Percentiles rank a stretch among this genome's conserved stretches.
Conservation (phyloP, 2,797 vertebrate species). For the Chiloscyllium punctatum region DNA sequence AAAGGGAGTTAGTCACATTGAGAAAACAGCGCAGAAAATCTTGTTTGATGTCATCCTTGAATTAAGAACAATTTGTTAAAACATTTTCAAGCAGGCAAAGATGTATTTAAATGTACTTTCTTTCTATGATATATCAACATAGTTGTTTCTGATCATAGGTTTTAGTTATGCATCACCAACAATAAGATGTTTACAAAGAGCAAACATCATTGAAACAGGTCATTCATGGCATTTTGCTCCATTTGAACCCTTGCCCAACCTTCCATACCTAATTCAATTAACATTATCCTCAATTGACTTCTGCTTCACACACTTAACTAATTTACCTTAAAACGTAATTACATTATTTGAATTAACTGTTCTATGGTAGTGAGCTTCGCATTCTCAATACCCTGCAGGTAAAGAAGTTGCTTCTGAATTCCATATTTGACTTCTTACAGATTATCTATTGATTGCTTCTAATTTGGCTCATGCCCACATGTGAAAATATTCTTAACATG, state of each 20-base stretch:
- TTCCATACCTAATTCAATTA: background rate
- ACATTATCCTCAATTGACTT: background rate
- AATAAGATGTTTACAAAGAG: background rate
- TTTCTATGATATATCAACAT: background rate
- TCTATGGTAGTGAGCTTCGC: background rate
- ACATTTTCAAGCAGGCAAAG: background rate
- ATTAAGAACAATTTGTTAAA: background rate
- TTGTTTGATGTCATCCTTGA: constrained; percentile 64
- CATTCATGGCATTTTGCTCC: background rate
- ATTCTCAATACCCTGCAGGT: background rate
- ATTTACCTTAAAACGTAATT: background rate
- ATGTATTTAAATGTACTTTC: background rate
- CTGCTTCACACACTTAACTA: background rate
- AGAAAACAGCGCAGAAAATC: constrained; percentile 62
- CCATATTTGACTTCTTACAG: background rate
- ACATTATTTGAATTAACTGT: background rate
- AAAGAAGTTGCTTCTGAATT: background rate
- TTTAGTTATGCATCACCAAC: background rate
- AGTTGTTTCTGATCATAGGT: background rate
- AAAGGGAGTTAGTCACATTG: constrained; percentile 71
- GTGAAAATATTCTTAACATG: background rate
- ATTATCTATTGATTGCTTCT: background rate
- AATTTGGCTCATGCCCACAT: background rate
- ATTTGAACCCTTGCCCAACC: background rate
- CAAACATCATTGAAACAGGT: background rate